Conservation (phyloP, 2,888 invertebrate species). For the Drosophila sordidula region DNA sequence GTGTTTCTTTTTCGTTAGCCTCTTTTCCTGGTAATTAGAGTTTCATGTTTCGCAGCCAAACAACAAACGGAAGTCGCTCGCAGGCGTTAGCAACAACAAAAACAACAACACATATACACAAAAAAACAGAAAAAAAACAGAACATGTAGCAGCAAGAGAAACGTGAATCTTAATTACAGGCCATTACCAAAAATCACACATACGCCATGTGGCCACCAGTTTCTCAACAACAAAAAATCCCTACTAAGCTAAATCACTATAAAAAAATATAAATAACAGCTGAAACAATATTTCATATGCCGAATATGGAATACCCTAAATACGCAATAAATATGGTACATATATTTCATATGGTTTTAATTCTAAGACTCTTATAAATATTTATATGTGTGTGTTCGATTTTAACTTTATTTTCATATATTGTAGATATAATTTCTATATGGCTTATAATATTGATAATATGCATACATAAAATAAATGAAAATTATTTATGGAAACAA, state of each 20-base stretch:
- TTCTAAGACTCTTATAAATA: no score
- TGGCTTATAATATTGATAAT: no score
- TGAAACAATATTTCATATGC: background rate
- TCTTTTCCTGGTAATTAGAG: constrained; percentile 72
- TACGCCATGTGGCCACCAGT: constrained; percentile 64
- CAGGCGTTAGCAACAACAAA: constrained; percentile 48
- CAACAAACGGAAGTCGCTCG: constrained; percentile 67
- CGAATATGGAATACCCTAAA: background rate
- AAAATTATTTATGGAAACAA: background rate
- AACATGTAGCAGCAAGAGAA: constrained; percentile 27
- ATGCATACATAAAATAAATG: background rate
- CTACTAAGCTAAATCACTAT: constrained; percentile 46
- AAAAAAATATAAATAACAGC: constrained; percentile 4
- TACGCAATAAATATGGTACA: background rate
- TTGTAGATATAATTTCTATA: no score
- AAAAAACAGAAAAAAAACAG: constrained; percentile 1
- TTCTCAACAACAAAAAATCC: constrained; percentile 27
- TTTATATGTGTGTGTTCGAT: no score
- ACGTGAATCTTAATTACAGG: constrained; percentile 73
- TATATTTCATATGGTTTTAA: background rate
- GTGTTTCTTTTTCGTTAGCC: constrained; percentile 42
- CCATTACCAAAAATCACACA: constrained; percentile 78
- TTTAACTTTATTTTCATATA: no score
- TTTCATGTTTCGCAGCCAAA: constrained; percentile 70
- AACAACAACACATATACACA: constrained; percentile 1